These are phyloP conservation scores for Porites lobata DNA, from an alignment of 92 coral and sea anemone genomes.

Conservation along the genomic window DNA sequence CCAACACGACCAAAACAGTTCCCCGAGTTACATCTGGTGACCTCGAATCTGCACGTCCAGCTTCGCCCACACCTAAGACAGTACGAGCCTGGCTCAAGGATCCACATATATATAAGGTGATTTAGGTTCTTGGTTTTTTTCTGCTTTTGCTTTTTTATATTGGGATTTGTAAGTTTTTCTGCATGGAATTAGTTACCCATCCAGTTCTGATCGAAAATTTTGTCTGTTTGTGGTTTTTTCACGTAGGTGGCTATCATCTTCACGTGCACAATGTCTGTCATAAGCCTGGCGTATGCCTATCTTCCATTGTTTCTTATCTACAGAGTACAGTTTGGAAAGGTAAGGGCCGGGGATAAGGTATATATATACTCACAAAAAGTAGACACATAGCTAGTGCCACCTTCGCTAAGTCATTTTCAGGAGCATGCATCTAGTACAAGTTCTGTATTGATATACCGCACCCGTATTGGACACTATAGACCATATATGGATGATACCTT, in stretches of 20 bases:
- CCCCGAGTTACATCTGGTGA: not conserved
- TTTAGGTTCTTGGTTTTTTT: not conserved
- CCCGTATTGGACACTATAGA: too few relatives aligned
- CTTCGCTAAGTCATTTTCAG: too few relatives aligned
- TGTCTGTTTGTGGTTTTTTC: not conserved
- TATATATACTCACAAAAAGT: too few relatives aligned
- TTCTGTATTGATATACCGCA: too few relatives aligned
- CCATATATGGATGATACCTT: too few relatives aligned
- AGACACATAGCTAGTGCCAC: too few relatives aligned
- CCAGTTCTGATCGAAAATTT: not conserved
- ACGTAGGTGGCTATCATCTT: slow-evolving; percentile 5
- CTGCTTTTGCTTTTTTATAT: not conserved
- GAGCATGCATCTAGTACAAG: too few relatives aligned
- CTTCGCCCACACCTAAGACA: not conserved
- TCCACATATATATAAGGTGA: not conserved
- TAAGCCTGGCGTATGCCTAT: not conserved
- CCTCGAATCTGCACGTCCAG: not conserved
- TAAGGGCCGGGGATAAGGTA: too few relatives aligned
- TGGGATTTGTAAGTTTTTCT: not conserved
- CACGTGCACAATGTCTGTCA: not conserved
- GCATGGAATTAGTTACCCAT: too few relatives aligned
- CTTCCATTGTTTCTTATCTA: slow-evolving; percentile 21
- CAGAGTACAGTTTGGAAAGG: not conserved
- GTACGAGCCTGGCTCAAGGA: slow-evolving; percentile 13
- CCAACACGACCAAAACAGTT: too few relatives aligned